Evolutionary conservation across 2,888 invertebrate species (phyloP).

Genomic region (Andrena dorsata): DNA sequence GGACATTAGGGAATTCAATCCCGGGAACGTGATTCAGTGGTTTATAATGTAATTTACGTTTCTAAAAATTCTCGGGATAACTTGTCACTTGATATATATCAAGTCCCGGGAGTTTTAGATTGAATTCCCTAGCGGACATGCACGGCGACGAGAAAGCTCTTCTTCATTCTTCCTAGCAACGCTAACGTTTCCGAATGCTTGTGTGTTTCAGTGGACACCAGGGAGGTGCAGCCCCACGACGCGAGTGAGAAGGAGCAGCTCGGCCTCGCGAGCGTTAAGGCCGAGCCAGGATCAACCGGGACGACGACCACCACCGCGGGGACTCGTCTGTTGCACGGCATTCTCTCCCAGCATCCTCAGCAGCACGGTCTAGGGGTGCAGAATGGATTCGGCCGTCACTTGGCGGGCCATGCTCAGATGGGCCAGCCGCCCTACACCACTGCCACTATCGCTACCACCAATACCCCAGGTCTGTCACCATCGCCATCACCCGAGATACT

Average conservation of each 20-base stretch:
- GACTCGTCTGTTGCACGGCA: slow-evolving; percentile 87
- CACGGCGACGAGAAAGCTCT: background rate
- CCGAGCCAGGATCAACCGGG: slow-evolving; percentile 81
- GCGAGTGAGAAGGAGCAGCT: slow-evolving; percentile 81
- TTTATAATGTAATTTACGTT: too few species aligned
- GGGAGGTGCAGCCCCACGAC: slow-evolving; percentile 86
- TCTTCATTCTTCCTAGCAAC: background rate
- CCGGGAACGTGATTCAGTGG: too few species aligned
- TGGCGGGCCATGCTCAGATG: slow-evolving; percentile 86
- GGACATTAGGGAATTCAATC: too few species aligned
- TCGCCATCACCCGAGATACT: background rate
- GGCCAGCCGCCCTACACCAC: slow-evolving; percentile 88
- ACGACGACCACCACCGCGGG: slow-evolving; percentile 77
- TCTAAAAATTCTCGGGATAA: too few species aligned
- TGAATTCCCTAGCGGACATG: background rate
- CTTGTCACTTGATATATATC: too few species aligned
- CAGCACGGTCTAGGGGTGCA: slow-evolving; percentile 84
- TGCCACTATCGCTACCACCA: slow-evolving; percentile 84
- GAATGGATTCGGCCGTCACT: slow-evolving; percentile 82
- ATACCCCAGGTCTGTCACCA: slow-evolving; percentile 86
- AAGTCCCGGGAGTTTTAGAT: too few species aligned
- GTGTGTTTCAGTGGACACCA: slow-evolving; percentile 88
- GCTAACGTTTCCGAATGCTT: background rate
- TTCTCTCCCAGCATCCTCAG: slow-evolving; percentile 88
- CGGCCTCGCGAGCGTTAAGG: slow-evolving; percentile 81